A percentile compares a stretch with the other conserved stretches of the same genome.
phyloP scores from a whole-genome alignment of 2,113 vertebrate species.

The Pleuronectes platessa region DNA sequence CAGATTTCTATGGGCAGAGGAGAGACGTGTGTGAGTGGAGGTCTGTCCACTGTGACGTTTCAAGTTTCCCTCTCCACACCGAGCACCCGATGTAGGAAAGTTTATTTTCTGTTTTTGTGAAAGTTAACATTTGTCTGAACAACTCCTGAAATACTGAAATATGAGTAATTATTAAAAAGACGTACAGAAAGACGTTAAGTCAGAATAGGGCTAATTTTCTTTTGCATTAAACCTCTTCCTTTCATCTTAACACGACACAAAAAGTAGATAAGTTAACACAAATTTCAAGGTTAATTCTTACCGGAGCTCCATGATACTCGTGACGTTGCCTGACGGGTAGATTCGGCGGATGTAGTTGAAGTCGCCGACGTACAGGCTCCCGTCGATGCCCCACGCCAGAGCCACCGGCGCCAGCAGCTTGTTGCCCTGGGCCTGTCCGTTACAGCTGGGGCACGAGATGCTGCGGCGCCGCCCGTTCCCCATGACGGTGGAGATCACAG shows the following conservation, averaged over 20 bases:
- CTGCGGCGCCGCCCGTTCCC: slow-evolving; percentile 95
- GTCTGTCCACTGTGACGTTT: slow-evolving; percentile 32
- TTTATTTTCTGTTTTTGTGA: background rate
- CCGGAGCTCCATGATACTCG: slow-evolving; percentile 97
- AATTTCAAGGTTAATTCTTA: slow-evolving; percentile 56
- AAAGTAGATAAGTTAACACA: no score
- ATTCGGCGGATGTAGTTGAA: slow-evolving; percentile 99
- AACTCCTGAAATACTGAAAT: no score
- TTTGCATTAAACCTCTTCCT: no score
- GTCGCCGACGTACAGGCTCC: slow-evolving; percentile 96
- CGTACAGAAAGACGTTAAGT: no score
- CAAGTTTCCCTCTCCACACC: background rate
- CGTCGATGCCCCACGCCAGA: slow-evolving; percentile 93
- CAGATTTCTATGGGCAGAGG: slow-evolving; percentile 52
- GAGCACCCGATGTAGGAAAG: background rate
- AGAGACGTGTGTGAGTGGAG: slow-evolving; percentile 44
- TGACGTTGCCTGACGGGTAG: slow-evolving; percentile 96
- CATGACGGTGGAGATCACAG: slow-evolving; percentile 96
- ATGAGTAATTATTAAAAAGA: no score
- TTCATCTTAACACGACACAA: no score
- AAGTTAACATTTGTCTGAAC: background rate
- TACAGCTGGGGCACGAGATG: slow-evolving; percentile 98
- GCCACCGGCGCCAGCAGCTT: slow-evolving; percentile 96
- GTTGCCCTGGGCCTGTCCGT: slow-evolving; percentile 97
- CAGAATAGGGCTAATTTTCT: no score